Evolutionary conservation across 2,888 invertebrate genomes (phyloP).

Genomic region (Neoascia interrupta): DNA sequence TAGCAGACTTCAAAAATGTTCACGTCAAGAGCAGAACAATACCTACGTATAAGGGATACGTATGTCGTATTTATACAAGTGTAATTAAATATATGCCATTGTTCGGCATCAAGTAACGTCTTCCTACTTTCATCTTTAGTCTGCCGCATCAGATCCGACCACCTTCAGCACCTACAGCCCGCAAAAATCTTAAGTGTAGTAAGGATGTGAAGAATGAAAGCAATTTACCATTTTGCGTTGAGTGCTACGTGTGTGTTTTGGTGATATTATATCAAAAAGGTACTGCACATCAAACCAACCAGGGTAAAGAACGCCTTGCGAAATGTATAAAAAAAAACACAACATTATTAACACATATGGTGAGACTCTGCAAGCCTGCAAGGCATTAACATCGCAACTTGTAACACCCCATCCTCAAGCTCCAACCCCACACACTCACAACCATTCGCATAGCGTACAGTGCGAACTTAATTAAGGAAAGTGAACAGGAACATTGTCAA

Average conservation of each 20-base stretch:
- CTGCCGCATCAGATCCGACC: neutral
- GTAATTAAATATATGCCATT: conserved; percentile 25
- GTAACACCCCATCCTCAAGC: neutral
- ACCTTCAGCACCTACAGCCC: neutral
- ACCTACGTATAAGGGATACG: too few relatives aligned
- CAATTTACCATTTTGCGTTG: conserved; percentile 27
- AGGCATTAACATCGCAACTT: neutral
- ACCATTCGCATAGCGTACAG: neutral
- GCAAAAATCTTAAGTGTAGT: conserved; percentile 16
- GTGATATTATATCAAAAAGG: neutral
- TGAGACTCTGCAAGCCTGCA: neutral
- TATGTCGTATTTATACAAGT: conserved; percentile 13
- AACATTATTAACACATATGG: conserved; percentile 5
- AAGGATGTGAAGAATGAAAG: conserved; percentile 18
- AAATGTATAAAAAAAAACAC: neutral
- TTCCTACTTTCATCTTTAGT: conserved; percentile 7
- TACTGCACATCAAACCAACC: neutral
- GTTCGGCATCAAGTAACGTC: conserved; percentile 10
- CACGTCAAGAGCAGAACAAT: neutral
- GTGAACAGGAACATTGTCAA: conserved; percentile 6
- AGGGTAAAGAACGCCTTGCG: neutral
- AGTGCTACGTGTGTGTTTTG: conserved; percentile 1
- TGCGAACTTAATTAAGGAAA: conserved; percentile 25
- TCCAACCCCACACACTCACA: neutral
- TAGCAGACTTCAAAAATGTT: conserved; percentile 16